Evolutionary conservation across 2,797 vertebrate species (phyloP).

Genomic region (Lerista edwardsae): DNA sequence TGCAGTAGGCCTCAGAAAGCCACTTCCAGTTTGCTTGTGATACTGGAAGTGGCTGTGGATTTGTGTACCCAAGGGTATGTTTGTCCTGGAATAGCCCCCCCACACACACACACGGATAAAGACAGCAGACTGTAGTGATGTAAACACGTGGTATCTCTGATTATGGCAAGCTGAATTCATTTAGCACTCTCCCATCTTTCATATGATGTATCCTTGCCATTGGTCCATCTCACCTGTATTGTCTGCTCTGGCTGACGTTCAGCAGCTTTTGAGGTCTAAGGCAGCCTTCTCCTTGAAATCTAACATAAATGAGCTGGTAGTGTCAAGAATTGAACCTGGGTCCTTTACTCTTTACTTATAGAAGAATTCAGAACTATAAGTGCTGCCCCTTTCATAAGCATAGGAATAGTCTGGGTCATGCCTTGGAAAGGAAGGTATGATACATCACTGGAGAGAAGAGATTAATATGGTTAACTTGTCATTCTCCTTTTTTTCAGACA

Average conservation of each 20-base stretch:
- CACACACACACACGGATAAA: no score
- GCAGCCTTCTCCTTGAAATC: background rate
- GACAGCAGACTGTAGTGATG: no score
- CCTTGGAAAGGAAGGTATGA: background rate
- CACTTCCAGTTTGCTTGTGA: no score
- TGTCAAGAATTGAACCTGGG: background rate
- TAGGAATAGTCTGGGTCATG: background rate
- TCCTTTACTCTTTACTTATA: no score
- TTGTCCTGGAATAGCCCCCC: no score
- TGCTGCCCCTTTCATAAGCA: background rate
- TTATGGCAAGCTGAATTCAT: background rate
- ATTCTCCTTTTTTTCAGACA: constrained; percentile 45
- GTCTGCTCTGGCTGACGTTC: background rate
- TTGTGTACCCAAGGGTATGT: no score
- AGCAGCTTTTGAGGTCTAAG: background rate
- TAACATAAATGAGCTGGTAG: background rate
- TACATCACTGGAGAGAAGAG: background rate
- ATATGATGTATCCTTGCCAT: background rate
- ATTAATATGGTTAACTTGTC: background rate
- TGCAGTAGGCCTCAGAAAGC: no score
- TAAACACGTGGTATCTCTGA: background rate
- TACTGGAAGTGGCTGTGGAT: no score
- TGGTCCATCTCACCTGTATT: background rate
- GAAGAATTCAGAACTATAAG: background rate
- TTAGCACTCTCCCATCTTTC: background rate